These are phyloP conservation scores for Drymonia ruficornis DNA, from an alignment of 2,888 invertebrate genomes.

Conservation along the genomic window DNA sequence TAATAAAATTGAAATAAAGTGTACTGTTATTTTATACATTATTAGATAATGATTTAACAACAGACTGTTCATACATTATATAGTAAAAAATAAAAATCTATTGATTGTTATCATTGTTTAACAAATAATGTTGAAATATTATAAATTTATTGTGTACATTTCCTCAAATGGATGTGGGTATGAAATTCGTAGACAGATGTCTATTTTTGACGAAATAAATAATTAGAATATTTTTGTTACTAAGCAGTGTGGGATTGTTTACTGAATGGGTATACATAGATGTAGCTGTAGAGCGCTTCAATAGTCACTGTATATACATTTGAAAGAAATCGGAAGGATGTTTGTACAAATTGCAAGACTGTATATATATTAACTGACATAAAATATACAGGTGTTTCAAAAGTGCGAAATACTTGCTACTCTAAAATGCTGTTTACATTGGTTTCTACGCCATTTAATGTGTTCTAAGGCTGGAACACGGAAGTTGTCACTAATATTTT, in stretches of 20 bases:
- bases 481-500: too few species aligned
- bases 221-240: slow-evolving; percentile 79
- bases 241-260: slow-evolving; percentile 75
- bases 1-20: slow-evolving; percentile 35
- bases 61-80: slow-evolving; percentile 76
- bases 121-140: slow-evolving; percentile 80
- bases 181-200: slow-evolving; percentile 70
- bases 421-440: too few species aligned
- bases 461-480: too few species aligned
- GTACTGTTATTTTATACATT: slow-evolving; percentile 60
- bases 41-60: slow-evolving; percentile 50
- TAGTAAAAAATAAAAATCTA: slow-evolving; percentile 74
- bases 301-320: slow-evolving; percentile 67
- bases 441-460: too few species aligned
- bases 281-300: slow-evolving; percentile 64
- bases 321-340: slow-evolving; percentile 62
- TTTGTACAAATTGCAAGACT: slow-evolving; percentile 81
- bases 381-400: too few species aligned
- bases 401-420: too few species aligned
- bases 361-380: slow-evolving; percentile 57
- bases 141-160: slow-evolving; percentile 81
- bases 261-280: slow-evolving; percentile 69
- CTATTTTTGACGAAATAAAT: slow-evolving; percentile 79
- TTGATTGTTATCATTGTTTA: slow-evolving; percentile 82
- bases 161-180: slow-evolving; percentile 74